Conservation (phyloP, 2,888 invertebrate species). For the Drosophila neonasuta region DNA sequence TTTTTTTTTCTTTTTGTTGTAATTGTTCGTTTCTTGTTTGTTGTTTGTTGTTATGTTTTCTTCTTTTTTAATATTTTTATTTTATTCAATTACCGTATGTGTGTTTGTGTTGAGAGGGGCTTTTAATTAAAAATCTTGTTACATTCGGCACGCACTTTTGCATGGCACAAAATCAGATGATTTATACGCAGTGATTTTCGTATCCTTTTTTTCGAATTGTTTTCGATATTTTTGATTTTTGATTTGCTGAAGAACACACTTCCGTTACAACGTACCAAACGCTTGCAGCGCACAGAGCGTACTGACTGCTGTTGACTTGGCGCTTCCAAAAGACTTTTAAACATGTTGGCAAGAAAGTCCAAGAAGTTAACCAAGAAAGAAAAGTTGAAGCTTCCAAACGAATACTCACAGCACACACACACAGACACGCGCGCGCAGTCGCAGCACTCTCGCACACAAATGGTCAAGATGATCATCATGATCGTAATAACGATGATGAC, state of each 20-base stretch:
- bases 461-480: slow-evolving; percentile 63
- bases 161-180: slow-evolving; percentile 14
- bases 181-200: slow-evolving; percentile 9
- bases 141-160: slow-evolving; percentile 34
- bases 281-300: slow-evolving; percentile 69
- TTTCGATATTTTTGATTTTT: slow-evolving; percentile 27
- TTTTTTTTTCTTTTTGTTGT: neutral
- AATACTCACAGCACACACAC: neutral
- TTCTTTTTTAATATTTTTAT: neutral
- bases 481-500: slow-evolving; percentile 20
- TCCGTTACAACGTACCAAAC: slow-evolving; percentile 74
- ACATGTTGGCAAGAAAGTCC: slow-evolving; percentile 75
- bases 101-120: neutral
- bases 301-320: slow-evolving; percentile 66
- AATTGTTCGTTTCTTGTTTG: slow-evolving; percentile 12
- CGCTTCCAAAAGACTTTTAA: slow-evolving; percentile 77
- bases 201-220: slow-evolving; percentile 33
- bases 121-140: slow-evolving; percentile 33
- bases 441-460: slow-evolving; percentile 35
- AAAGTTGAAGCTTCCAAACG: slow-evolving; percentile 61
- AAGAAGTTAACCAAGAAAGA: slow-evolving; percentile 70
- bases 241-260: slow-evolving; percentile 35
- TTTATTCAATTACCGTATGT: slow-evolving; percentile 20
- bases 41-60: slow-evolving; percentile 15
- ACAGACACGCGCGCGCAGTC: neutral